A percentile compares a stretch with the other conserved stretches of the same genome.
Conservation (phyloP, 2,797 vertebrate species). For the Pagetopsis macropterus region DNA sequence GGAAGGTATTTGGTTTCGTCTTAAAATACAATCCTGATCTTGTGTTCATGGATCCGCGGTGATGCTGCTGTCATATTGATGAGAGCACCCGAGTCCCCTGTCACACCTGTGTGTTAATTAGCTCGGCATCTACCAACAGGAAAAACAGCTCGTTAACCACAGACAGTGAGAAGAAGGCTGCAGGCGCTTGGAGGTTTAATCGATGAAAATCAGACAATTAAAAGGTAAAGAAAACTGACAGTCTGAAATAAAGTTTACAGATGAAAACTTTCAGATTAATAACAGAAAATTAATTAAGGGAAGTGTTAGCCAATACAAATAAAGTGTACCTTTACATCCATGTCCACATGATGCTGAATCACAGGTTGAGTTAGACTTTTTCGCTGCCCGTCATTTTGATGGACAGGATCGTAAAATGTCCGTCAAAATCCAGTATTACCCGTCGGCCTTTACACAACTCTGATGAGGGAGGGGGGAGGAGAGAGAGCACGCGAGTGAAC, state of each 20-base stretch:
- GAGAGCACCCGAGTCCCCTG: slow-evolving; percentile 49
- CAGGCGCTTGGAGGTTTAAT: not conserved
- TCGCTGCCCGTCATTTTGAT: no score
- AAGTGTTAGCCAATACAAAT: not conserved
- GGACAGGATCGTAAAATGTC: no score
- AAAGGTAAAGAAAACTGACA: not conserved
- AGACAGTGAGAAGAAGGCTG: slow-evolving; percentile 12
- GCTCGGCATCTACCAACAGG: slow-evolving; percentile 36
- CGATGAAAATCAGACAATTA: not conserved
- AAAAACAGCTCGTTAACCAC: slow-evolving; percentile 38
- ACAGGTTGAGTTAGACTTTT: no score
- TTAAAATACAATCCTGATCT: not conserved
- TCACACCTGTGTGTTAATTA: slow-evolving; percentile 70
- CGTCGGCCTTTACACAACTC: no score
- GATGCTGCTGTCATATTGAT: slow-evolving; percentile 33
- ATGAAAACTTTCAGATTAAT: slow-evolving; percentile 13
- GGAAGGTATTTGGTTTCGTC: not conserved
- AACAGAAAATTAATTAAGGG: not conserved
- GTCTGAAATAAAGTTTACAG: slow-evolving; percentile 15
- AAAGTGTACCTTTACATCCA: not conserved
- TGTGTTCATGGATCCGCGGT: slow-evolving; percentile 18
- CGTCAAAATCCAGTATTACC: no score
- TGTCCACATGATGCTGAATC: not conserved
- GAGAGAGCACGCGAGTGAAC: no score
- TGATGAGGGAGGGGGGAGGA: no score